Percentiles rank a stretch among this genome's conserved stretches.
These are phyloP conservation scores for Bos indicus DNA, from an alignment of 2,113 vertebrate genomes.

Conservation along the genomic window DNA sequence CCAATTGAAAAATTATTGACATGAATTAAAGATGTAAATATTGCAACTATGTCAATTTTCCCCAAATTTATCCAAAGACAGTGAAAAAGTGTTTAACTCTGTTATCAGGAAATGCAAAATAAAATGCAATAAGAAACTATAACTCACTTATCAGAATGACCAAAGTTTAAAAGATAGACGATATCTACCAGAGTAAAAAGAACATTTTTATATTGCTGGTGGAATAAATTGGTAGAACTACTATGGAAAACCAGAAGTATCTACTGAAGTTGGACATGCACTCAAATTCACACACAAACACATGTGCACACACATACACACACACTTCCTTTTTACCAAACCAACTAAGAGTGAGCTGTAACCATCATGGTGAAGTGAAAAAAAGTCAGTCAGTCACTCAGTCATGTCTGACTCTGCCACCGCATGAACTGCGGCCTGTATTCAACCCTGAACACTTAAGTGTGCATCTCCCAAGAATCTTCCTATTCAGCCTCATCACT, in stretches of 20 bases:
- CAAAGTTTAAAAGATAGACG: neutral
- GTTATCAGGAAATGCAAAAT: neutral
- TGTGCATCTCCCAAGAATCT: neutral
- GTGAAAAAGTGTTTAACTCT: neutral
- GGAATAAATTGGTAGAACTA: neutral
- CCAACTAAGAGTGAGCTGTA: neutral
- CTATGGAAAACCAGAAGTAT: neutral
- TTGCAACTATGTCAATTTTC: neutral
- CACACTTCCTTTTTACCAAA: neutral
- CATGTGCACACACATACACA: accelerated
- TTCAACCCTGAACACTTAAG: too few species aligned
- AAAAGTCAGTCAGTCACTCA: neutral
- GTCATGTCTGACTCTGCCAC: neutral
- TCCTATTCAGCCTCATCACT: neutral
- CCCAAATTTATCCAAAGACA: neutral
- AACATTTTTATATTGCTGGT: too few species aligned
- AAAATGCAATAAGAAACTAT: neutral
- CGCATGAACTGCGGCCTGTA: neutral
- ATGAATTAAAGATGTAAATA: neutral
- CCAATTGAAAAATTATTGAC: neutral
- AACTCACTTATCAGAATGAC: neutral
- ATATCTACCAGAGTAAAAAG: too few species aligned
- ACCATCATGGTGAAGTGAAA: neutral
- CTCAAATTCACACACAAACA: neutral
- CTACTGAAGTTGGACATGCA: neutral